Percentiles rank a stretch among this genome's conserved stretches.
Evolutionary conservation across 2,113 vertebrate species (phyloP).

Genomic region (Myotis yumanensis): DNA sequence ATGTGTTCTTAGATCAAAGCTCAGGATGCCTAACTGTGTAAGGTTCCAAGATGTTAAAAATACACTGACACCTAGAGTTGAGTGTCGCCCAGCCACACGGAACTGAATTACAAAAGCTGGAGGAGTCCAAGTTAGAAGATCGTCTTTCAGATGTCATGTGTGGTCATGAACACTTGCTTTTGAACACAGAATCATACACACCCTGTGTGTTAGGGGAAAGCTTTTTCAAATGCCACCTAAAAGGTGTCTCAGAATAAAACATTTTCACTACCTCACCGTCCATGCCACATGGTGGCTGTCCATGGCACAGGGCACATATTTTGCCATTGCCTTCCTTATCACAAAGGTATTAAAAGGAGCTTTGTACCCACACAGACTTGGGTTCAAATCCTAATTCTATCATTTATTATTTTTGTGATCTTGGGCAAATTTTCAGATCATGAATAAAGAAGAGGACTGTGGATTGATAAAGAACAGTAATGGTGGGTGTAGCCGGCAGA

Average conservation of each 20-base stretch:
- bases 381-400: conserved; percentile 4
- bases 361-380: neutral
- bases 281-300: neutral
- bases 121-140: conserved; percentile 17
- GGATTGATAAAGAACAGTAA: neutral
- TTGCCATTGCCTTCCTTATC: neutral
- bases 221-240: neutral
- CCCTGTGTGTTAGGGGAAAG: neutral
- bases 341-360: neutral
- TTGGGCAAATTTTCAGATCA: neutral
- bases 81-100: neutral
- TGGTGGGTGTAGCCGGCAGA: neutral
- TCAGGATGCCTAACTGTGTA: conserved; percentile 46
- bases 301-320: neutral
- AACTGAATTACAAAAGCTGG: conserved; percentile 18
- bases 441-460: neutral
- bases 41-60: conserved; percentile 56
- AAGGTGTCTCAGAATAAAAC: neutral
- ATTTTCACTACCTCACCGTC: neutral
- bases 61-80: neutral
- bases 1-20: conserved; percentile 68
- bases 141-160: neutral
- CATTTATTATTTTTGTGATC: conserved; percentile 22
- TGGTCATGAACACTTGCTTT: neutral
- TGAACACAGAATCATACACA: neutral